Evolutionary conservation across 2,888 invertebrate genomes (phyloP).

Genomic region (Mesochorus sp.): DNA sequence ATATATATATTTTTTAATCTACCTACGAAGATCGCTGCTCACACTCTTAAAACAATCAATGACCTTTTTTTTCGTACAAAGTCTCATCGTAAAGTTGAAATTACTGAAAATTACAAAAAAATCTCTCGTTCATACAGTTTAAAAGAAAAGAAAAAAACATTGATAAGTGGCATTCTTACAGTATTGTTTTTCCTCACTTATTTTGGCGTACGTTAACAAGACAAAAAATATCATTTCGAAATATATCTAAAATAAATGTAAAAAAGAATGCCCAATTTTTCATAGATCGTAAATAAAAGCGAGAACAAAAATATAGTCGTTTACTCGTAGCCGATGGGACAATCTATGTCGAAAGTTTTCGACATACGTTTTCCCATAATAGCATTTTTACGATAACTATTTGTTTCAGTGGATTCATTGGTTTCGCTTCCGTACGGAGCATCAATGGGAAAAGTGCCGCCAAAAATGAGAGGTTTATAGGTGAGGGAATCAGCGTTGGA

Average conservation of each 20-base stretch:
- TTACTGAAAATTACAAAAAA: neutral
- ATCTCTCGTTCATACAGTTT: neutral
- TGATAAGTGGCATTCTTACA: neutral
- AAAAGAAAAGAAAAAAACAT: neutral
- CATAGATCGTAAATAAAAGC: neutral
- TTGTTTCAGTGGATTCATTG: slow-evolving; percentile 34
- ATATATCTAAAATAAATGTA: neutral
- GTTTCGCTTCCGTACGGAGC: slow-evolving; percentile 83
- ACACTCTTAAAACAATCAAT: neutral
- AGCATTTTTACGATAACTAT: slow-evolving; percentile 58
- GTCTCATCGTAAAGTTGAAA: neutral
- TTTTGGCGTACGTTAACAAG: neutral
- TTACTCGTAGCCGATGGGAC: slow-evolving; percentile 78
- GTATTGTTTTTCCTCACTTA: neutral
- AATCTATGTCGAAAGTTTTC: slow-evolving; percentile 84
- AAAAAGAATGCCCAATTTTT: neutral
- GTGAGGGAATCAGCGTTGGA: slow-evolving; percentile 62
- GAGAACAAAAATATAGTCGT: too few relatives aligned
- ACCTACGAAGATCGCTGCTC: neutral
- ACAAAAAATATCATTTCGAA: neutral
- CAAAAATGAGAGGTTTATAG: slow-evolving; percentile 89
- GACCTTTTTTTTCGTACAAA: neutral
- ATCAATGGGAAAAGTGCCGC: slow-evolving; percentile 94
- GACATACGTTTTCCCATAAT: slow-evolving; percentile 66
- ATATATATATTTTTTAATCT: neutral